Evolutionary conservation across 2,888 invertebrate species (phyloP), one percentile per base, ranked within the genome.

Genomic region (Leucozona laternaria): DNA sequence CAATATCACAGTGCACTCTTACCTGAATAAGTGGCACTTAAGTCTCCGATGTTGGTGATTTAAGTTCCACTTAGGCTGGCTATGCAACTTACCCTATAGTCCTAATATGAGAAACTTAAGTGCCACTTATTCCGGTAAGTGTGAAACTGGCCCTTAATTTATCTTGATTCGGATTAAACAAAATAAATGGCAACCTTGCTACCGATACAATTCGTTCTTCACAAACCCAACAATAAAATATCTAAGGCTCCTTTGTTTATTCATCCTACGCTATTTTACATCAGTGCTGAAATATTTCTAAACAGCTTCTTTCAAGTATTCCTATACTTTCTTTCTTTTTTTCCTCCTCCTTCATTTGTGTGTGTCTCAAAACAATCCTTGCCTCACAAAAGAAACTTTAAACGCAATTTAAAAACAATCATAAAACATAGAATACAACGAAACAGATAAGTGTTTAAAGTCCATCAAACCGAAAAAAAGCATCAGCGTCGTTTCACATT

Each of bases 401-500:
- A 20, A 20, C 15, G n/a, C 6, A 31, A 31, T 31, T 8, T 31
- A 5, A 31, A 31, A 17, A 17, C 48, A 48, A 48, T 48, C 10
- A 34, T 17, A n/a, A 57, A 57, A 31, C 15, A 28, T 7, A 17
- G 8, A n/a, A 31, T 4, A 11, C 17, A 15, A 22, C 7, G 10
- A 2, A 48, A 66, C 11, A 25, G 15, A 48, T 66, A 66, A 66
- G 31, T 31, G 10, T 25, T 62, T 37, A 37, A 58, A 37, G 11
- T 28, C 25, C 17, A 40, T 2, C 64, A 34, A 58, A 43, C n/a
- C 11, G n/a, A 45, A 53, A 13, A 45, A n/a, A 62, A 31, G 20
- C 72, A 79, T 64, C 73, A 31, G 40, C 53, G 15, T 64, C 34
- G 28, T 68, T 60, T 73, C 57, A n/a, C 45, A 60, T 70, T 70